These are phyloP conservation scores for Hemiscyllium ocellatum DNA, from an alignment of 2,113 vertebrate genomes.

Conservation along the genomic window DNA sequence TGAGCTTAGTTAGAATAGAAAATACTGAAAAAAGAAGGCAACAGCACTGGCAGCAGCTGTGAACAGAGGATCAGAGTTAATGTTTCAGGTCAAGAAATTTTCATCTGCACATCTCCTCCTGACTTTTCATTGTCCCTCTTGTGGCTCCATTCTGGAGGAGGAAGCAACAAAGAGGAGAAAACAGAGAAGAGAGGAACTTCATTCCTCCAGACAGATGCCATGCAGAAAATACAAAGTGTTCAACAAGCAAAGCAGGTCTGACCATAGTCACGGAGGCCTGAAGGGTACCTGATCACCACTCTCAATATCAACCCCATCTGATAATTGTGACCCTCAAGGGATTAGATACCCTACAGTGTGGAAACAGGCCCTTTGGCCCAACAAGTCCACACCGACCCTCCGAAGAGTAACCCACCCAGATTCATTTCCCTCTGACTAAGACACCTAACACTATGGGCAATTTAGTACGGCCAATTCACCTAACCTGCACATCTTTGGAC, in stretches of 20 bases:
- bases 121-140: too few species aligned
- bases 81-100: too few species aligned
- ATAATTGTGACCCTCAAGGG: neutral
- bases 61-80: neutral
- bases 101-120: neutral
- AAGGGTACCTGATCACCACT: neutral
- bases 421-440: too few species aligned
- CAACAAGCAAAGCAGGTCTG: neutral
- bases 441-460: too few species aligned
- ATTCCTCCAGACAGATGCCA: neutral
- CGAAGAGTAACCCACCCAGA: too few species aligned
- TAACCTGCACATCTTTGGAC: too few species aligned
- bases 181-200: neutral
- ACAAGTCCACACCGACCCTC: too few species aligned
- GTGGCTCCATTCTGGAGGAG: neutral
- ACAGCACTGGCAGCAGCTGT: neutral
- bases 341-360: too few species aligned
- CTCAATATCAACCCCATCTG: neutral
- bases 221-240: neutral
- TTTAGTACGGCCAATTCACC: too few species aligned
- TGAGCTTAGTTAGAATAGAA: neutral
- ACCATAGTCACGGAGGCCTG: neutral
- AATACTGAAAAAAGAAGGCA: too few species aligned
- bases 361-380: too few species aligned
- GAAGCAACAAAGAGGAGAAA: neutral